Base-by-base conservation (phyloP, 1,140 invertebrate genomes). In the Campodea augens region DNA sequence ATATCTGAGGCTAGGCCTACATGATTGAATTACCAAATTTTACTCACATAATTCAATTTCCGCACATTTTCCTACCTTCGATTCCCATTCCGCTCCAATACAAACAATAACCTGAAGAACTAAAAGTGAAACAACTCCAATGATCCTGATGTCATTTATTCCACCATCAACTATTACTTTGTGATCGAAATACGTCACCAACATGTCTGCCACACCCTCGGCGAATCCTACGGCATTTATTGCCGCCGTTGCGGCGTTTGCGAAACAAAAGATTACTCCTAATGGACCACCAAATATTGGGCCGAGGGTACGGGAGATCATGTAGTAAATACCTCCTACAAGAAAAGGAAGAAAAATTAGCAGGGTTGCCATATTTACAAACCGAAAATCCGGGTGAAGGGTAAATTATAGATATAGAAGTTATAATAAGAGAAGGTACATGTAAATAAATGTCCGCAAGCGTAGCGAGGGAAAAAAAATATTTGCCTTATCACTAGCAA, bases 191-290 rank as follows among this genome's bases (percentile, higher is more conserved):
- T n/a, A n/a, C 49, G 74, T 72, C 1, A 77, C 29, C 0, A 61
- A 69, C 38, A 78, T 57, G 21, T 81, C 74, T 55, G 84, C 86
- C 1, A 98, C 60, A 1, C 91, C 91, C 60, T 96, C 86, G 50
- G 90, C 92, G 66, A 98, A 98, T 13, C 95, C 95, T 18, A 98
- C 93, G 0, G 92, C 90, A 62, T 98, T 97, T 82, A 98, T 90
- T 1, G 93, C 89, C 1, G 91, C 89, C 0, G 89, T 84, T 0
- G 97, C 89, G 1, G 91, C 80, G 61, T 97, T 98, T 1, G 93
- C 93, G 52, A 98, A 82, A 3, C 90, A 89, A 57, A 99, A 97
- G 2, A 98, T 86, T 10, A 97, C 73, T 2, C 95, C 95, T 27
- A 99, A 90, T 0, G 92, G 90, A 1, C 91, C 92, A 4, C 95